These are phyloP conservation scores for Syritta pipiens DNA, from an alignment of 2,888 invertebrate species.

Conservation along the genomic window DNA sequence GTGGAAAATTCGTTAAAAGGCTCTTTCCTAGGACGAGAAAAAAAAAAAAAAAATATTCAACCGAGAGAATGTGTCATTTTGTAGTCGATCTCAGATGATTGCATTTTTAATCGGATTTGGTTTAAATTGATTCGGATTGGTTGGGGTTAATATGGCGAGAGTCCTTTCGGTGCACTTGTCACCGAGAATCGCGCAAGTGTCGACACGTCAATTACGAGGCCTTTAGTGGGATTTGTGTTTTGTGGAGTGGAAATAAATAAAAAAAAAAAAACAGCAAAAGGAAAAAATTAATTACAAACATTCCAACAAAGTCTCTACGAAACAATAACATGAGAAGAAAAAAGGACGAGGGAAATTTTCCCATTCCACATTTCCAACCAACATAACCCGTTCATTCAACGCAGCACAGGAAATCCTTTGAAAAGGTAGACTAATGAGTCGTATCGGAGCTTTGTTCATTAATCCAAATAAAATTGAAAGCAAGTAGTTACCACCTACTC, in stretches of 20 bases:
- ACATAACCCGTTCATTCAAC: constrained; percentile 57
- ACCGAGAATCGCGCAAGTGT: constrained; percentile 3
- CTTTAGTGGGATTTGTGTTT: constrained; percentile 7
- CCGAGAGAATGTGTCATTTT: constrained; percentile 39
- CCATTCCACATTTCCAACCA: not conserved
- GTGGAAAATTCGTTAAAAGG: constrained; percentile 68
- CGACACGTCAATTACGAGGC: not conserved
- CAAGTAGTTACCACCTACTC: constrained; percentile 56
- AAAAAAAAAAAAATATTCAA: constrained; percentile 18
- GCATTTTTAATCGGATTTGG: constrained; percentile 67
- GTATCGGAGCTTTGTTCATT: constrained; percentile 69
- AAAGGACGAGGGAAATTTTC: not conserved
- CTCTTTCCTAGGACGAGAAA: constrained; percentile 41
- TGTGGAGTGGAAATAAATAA: constrained; percentile 18
- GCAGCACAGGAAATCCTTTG: constrained; percentile 60
- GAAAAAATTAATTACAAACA: constrained; percentile 60
- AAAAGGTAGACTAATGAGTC: constrained; percentile 69
- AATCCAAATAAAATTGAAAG: constrained; percentile 69
- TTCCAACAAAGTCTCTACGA: not conserved
- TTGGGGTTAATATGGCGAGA: constrained; percentile 50
- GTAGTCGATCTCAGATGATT: constrained; percentile 67
- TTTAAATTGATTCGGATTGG: constrained; percentile 68
- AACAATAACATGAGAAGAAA: constrained; percentile 19
- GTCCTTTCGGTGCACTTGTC: constrained; percentile 30
- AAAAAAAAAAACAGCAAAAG: too few relatives aligned